These are phyloP conservation scores for Diorhabda carinulata DNA, from an alignment of 1,140 invertebrate species.

Conservation along the genomic window DNA sequence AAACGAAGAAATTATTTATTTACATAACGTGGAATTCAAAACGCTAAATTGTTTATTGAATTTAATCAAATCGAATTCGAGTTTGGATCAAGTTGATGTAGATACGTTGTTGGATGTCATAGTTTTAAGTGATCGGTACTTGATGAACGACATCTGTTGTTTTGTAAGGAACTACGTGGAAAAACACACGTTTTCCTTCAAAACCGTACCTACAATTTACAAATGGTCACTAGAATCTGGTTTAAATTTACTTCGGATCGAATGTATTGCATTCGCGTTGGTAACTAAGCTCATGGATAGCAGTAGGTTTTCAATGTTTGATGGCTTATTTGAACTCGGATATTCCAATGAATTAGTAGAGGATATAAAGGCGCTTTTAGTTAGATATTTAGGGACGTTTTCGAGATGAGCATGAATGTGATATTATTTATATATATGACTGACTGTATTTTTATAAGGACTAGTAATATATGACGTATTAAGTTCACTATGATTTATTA, in stretches of 20 bases:
- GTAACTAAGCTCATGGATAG: conserved; percentile 49
- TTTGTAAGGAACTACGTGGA: conserved; percentile 54
- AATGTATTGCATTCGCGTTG: conserved; percentile 54
- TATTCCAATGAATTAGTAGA: conserved; percentile 38
- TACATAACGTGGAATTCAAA: conserved; percentile 55
- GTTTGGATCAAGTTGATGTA: conserved; percentile 45
- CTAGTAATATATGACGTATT: neutral
- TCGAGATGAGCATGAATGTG: neutral
- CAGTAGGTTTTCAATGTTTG: conserved; percentile 44
- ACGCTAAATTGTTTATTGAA: conserved; percentile 55
- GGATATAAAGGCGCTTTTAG: conserved; percentile 40
- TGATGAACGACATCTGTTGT: conserved; percentile 57
- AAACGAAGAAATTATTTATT: conserved; percentile 52
- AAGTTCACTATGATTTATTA: conserved; percentile 5
- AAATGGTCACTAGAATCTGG: conserved; percentile 56
- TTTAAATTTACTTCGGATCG: conserved; percentile 55
- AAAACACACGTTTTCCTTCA: conserved; percentile 48
- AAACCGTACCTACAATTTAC: conserved; percentile 53
- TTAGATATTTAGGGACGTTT: conserved; percentile 24
- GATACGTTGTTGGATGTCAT: conserved; percentile 61
- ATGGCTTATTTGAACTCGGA: conserved; percentile 37
- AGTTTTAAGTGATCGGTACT: conserved; percentile 60
- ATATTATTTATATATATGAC: neutral
- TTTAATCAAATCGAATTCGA: conserved; percentile 51
- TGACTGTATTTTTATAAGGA: neutral